Evolutionary conservation across 2,888 invertebrate genomes (phyloP), one percentile per base, ranked within the genome.

Genomic region (Hyles lineata): DNA sequence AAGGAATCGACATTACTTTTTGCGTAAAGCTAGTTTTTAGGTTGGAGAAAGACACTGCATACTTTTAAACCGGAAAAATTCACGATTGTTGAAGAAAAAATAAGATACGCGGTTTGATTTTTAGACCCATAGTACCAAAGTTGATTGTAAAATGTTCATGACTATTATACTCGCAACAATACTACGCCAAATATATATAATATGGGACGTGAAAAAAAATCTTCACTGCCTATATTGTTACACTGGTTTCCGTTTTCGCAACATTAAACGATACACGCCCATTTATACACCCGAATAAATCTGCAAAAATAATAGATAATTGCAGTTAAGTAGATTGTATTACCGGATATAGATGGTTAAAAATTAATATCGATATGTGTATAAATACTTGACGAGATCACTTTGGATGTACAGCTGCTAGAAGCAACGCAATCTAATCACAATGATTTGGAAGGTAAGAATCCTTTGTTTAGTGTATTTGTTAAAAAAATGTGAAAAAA

Each of bases 401-500:
- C 75, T 76, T 80, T 75, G 74, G 52, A 76, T 81, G 83, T 82
- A 85, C 85, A 87, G 82, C 85, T 79, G 80, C 76, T 77, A 75
- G 80, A 76, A 78, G 80, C 82, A 83, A 85, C 78, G 78, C 82
- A 83, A 83, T 79, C 67, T 79, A 80, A 80, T 83, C 84, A 89
- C 87, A 77, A 92, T 92, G 92, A 83, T 86, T 88, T 85, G 85
- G 83, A 91, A 92, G 92, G 92, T 92, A 89, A 81, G 77, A 71
- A 72, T 9, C n/a, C 3, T 67, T 67, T 58, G 17, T 58, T 67
- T 25, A 17, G 9, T 61, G 21, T n/a, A 11, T 69, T 67, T 25
- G 15, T 52, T 52, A 8, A 23, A 60, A 25, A 60, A 25, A 25
- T 55, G 2, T 6, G 1, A n/a, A 17, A 55, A 55, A 19, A 70